Conservation (phyloP, 1,140 invertebrate species). For the Cataglyphis hispanica region DNA sequence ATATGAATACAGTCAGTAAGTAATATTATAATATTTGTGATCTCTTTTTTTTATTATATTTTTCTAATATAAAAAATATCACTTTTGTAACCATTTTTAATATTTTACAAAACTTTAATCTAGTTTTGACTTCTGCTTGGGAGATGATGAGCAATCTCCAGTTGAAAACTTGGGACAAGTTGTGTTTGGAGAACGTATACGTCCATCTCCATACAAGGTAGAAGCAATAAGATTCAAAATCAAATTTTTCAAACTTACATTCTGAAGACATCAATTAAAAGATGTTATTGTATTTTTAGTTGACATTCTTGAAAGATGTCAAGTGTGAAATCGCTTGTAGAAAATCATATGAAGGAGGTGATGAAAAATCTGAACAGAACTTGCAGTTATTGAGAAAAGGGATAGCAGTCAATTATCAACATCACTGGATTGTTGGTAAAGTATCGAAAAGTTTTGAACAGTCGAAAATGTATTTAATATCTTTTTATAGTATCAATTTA, state of each 20-base stretch:
- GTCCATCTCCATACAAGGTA: slow-evolving; percentile 95
- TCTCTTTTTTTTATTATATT: slow-evolving; percentile 65
- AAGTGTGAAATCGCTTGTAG: slow-evolving; percentile 91
- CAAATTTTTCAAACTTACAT: slow-evolving; percentile 3
- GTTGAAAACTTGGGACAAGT: slow-evolving; percentile 99
- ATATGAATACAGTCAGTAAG: slow-evolving; percentile 97
- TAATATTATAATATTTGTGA: slow-evolving; percentile 82
- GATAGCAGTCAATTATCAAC: slow-evolving; percentile 98
- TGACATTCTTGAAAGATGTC: slow-evolving; percentile 91
- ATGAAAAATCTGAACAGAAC: slow-evolving; percentile 89
- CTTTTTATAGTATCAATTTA: too few species aligned
- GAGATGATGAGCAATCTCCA: slow-evolving; percentile 92
- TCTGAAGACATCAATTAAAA: not conserved
- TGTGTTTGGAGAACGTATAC: slow-evolving; percentile 98
- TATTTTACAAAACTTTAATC: slow-evolving; percentile 13
- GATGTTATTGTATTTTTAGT: slow-evolving; percentile 76
- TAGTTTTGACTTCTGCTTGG: slow-evolving; percentile 96
- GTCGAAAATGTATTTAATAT: not conserved
- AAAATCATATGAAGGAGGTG: slow-evolving; percentile 91
- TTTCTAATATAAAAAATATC: slow-evolving; percentile 83
- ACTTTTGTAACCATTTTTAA: not conserved
- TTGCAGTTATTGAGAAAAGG: slow-evolving; percentile 95
- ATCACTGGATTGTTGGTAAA: slow-evolving; percentile 97
- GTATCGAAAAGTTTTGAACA: not conserved
- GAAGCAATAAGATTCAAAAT: slow-evolving; percentile 72